phyloP scores from a whole-genome alignment of 2,797 vertebrate species.

The Syngnathus rostellatus region DNA sequence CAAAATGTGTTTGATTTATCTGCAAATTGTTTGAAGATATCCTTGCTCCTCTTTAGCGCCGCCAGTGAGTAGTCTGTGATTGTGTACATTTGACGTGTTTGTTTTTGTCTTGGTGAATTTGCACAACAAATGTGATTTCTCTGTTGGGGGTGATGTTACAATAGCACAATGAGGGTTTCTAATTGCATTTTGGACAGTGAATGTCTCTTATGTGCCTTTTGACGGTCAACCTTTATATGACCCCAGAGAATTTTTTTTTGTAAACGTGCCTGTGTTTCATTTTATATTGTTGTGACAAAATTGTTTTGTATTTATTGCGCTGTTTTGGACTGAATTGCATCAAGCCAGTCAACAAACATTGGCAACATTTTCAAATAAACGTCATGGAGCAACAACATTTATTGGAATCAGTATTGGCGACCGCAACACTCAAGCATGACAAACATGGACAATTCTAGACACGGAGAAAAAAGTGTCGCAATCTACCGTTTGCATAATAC shows the following conservation, averaged over 20 bases:
- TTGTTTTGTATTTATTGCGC: conserved; percentile 59
- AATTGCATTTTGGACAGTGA: conserved; percentile 25
- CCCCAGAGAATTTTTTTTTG: conserved; percentile 21
- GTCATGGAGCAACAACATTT: conserved; percentile 31
- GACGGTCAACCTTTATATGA: conserved; percentile 29
- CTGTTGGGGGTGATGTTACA: conserved; percentile 7
- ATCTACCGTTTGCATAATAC: too few species aligned
- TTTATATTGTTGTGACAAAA: conserved; percentile 33
- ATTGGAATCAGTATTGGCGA: conserved; percentile 12
- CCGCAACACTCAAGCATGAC: background rate
- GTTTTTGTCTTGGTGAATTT: conserved; percentile 38
- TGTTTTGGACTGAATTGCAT: conserved; percentile 30
- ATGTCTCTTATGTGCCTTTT: conserved; percentile 55
- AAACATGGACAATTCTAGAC: background rate
- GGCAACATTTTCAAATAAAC: conserved; percentile 55
- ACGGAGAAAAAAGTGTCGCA: background rate
- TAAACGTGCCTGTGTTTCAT: conserved; percentile 46
- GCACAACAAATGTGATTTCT: conserved; percentile 30
- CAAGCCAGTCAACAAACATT: conserved; percentile 39
- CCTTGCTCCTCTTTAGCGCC: too few species aligned
- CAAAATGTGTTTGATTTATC: too few species aligned
- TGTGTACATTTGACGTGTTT: conserved; percentile 23
- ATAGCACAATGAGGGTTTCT: conserved; percentile 18
- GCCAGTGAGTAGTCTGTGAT: conserved; percentile 21
- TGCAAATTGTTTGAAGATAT: too few species aligned